These are phyloP conservation scores for Ophion obscuratus DNA, from an alignment of 2,888 invertebrate genomes.

Conservation along the genomic window DNA sequence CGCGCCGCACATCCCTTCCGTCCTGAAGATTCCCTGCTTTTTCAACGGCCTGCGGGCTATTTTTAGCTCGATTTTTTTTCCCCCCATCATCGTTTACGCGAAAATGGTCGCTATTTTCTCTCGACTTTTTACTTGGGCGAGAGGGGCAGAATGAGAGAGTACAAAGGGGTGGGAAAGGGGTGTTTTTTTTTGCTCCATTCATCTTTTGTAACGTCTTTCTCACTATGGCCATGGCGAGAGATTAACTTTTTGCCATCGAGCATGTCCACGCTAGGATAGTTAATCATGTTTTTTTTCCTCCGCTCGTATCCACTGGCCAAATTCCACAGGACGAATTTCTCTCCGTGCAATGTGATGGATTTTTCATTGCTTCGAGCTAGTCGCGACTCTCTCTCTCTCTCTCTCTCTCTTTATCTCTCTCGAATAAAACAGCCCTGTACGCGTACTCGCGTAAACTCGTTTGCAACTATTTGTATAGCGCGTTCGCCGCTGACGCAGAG, in stretches of 20 bases:
- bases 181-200: conserved; percentile 36
- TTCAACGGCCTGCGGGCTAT: neutral
- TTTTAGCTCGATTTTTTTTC: conserved; percentile 30
- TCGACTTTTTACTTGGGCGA: neutral
- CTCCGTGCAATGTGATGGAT: neutral
- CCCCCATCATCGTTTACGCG: conserved; percentile 20
- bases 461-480: neutral
- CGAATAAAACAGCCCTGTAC: neutral
- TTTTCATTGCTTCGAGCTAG: conserved; percentile 15
- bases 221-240: conserved; percentile 57
- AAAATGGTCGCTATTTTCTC: conserved; percentile 37
- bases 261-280: conserved; percentile 54
- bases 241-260: conserved; percentile 64
- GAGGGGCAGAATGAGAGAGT: neutral
- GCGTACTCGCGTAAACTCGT: neutral
- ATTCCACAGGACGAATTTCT: conserved; percentile 24
- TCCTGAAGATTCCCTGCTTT: neutral
- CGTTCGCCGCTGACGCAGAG: too few relatives aligned
- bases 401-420: neutral
- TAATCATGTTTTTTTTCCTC: conserved; percentile 64
- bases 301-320: conserved; percentile 26
- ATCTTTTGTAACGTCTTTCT: conserved; percentile 50
- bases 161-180: neutral
- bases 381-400: neutral
- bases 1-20: neutral